These are phyloP conservation scores for Drosophila planitibia DNA, from an alignment of 2,888 invertebrate species.

Conservation along the genomic window DNA sequence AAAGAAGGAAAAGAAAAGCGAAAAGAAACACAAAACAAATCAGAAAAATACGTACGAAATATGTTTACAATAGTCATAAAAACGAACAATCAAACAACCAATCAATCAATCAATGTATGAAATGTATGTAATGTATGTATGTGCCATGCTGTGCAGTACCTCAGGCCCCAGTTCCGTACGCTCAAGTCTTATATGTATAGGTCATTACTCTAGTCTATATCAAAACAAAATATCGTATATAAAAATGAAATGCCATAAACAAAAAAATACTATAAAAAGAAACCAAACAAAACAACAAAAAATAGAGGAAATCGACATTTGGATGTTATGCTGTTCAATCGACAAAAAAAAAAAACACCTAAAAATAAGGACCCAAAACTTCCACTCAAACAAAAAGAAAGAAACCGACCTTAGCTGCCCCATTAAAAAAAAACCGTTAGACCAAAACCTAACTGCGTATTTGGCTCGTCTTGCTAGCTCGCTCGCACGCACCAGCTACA, in stretches of 20 bases:
- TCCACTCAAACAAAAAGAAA: conserved; percentile 28
- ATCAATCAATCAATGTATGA: conserved; percentile 22
- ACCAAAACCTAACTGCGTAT: conserved; percentile 32
- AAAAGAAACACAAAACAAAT: conserved; percentile 55
- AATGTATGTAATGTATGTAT: conserved; percentile 65
- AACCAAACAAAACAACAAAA: conserved; percentile 35
- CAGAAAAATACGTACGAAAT: conserved; percentile 39
- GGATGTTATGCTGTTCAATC: conserved; percentile 85
- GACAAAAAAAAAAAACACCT: conserved; percentile 38
- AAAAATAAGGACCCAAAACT: conserved; percentile 14
- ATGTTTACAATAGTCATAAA: conserved; percentile 21
- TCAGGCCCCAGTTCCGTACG: conserved; percentile 77
- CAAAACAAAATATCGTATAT: conserved; percentile 27
- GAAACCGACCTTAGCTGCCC: conserved; percentile 45
- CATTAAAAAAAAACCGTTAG: conserved; percentile 32
- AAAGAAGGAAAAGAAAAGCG: conserved; percentile 42
- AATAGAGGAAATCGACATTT: conserved; percentile 83
- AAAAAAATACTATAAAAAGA: conserved; percentile 27
- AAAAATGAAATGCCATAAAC: conserved; percentile 20
- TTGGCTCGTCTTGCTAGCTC: conserved; percentile 47
- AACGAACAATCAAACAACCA: conserved; percentile 20
- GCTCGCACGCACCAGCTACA: conserved; percentile 55
- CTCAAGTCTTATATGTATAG: conserved; percentile 43
- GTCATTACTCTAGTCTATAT: conserved; percentile 20
- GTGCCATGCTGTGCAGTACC: conserved; percentile 86